Base-by-base conservation (phyloP, 2,888 invertebrate species). In the Tupiocoris notatus region DNA sequence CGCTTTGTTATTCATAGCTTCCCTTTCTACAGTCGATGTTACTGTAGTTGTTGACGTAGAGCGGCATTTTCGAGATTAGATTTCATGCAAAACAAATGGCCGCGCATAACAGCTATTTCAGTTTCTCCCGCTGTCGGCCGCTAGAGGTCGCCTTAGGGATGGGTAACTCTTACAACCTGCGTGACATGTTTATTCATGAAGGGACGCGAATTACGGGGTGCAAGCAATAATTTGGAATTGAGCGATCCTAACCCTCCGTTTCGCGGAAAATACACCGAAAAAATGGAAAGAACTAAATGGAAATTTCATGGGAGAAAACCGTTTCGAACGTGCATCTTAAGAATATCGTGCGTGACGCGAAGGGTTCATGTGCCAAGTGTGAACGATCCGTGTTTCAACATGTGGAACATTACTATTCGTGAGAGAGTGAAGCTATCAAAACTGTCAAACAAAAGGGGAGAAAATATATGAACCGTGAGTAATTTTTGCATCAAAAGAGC, bases 71-170 rank as follows among this genome's bases (percentile, higher is more conserved):
- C 63, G 22, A 73, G 73, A 62, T 73, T 73, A 58, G 73, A 73
- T 73, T 73, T 73, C 73, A 73, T 73, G 73, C 73, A 62, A 73
- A 73, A 73, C 73, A 73, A 73, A 73, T 62, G 73, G 62, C 62
- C 54, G 63, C 12, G 56, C 61, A 61, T 71, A 71, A 71, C 73
- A 73, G 73, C 73, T 62, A 73, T 61, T 73, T 73, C 63, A 73
- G 57, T 63, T 73, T 39, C 21, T 0, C 7, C 6, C 7, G 59
- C 16, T 3, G 59, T 3, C 3, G 59, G n/a, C 20, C 6, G 59
- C 22, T 68, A 6, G 57, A 7, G 18, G 18, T 12, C 61, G 62
- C n/a, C 2, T n/a, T 7, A 57, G 57, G 67, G 67, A 67, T 67
- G 73, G 73, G 62, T 18, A 24, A 73, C 73, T 73, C 73, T 73